Evolutionary conservation across 2,888 invertebrate species (phyloP).

Genomic region (Tholera decimalis): DNA sequence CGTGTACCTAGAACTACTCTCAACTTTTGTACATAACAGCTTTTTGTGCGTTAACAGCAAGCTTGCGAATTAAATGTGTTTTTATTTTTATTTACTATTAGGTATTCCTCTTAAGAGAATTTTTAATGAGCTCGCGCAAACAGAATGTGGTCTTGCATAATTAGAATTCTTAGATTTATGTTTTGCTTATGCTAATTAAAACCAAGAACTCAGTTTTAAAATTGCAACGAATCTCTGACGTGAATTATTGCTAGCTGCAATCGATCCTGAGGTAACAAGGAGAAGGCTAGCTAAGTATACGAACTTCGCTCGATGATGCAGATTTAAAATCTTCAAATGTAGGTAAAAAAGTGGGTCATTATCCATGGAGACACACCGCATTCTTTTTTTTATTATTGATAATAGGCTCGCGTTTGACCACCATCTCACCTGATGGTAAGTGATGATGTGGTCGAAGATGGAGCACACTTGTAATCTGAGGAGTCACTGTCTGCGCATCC

Average conservation of each 20-base stretch:
- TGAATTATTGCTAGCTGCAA: background rate
- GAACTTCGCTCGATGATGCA: too few species aligned
- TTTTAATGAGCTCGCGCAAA: constrained; percentile 22
- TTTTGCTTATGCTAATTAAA: constrained; percentile 8
- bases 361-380: too few species aligned
- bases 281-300: too few species aligned
- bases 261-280: too few species aligned
- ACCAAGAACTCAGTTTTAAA: background rate
- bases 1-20: background rate
- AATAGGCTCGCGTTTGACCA: too few species aligned
- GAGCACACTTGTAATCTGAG: too few species aligned
- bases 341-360: too few species aligned
- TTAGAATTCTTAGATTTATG: background rate
- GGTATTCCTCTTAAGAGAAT: background rate
- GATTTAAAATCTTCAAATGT: too few species aligned
- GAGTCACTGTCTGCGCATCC: too few species aligned
- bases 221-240: background rate
- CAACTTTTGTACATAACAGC: constrained; percentile 28
- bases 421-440: too few species aligned
- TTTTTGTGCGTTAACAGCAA: constrained; percentile 16
- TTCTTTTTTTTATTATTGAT: too few species aligned
- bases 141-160: constrained; percentile 23
- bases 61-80: constrained; percentile 26
- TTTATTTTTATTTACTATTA: constrained; percentile 17
- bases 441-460: too few species aligned